Evolutionary conservation across 2,797 vertebrate genomes (phyloP), one percentile per base, ranked within the genome.

Genomic region (Myotis planiceps): DNA sequence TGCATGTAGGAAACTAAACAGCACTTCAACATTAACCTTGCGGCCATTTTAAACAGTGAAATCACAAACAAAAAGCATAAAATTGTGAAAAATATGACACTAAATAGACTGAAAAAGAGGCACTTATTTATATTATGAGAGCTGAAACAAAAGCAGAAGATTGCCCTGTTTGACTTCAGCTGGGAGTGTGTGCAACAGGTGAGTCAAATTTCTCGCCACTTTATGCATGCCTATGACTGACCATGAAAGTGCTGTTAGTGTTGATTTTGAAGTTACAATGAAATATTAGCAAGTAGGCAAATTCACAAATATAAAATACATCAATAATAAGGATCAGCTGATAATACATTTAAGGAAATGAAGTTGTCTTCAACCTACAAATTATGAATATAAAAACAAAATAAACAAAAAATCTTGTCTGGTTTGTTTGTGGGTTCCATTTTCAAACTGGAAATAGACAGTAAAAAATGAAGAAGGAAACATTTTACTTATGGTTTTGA

Each of bases 391-490:
- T 58, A 16, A 86, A 75, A 87, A 47, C 68, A 68, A 76, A 49
- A 49, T 6, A 81, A 7, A 63, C 21, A 58, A 85, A 60, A 78
- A 66, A n/a, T 34, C 0, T 2, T 25, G 58, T 14, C 2, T 42
- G 6, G 8, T 84, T 49, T 71, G 0, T 34, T 16, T 23, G 2
- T 0, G 2, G 6, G 1, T 1, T 49, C 69, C 9, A 42, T 23
- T 88, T 69, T 90, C 14, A 66, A 32, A 32, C 3, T 82, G 9
- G 16, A 0, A 42, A 84, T 21, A 42, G 14, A 78, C 0, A 55
- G 10, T 37, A 29, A 84, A 68, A 93, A 23, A 29, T 7, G 18
- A 29, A 87, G 23, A 34, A 74, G 21, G 4, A 89, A 80, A 60
- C 19, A 32, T 47, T 76, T 34, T 6, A 58, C 42, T 76, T 85